Base-by-base conservation (phyloP, 2,797 vertebrate species). In the Malurus leucopterus region DNA sequence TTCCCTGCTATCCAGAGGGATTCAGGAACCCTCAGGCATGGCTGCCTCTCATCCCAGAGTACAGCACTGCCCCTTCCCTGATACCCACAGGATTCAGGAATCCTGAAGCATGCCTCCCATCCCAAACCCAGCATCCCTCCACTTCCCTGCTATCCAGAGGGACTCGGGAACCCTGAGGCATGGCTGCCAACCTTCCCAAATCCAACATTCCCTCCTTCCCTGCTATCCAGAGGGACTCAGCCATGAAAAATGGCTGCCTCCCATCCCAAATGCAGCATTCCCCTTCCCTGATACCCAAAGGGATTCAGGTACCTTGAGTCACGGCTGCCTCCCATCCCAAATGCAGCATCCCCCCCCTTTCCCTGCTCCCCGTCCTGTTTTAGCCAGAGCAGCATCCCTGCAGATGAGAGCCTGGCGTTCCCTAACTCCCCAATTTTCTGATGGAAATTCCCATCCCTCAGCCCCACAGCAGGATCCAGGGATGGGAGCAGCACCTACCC, bases 401-500 rank as follows among this genome's bases (percentile, higher is more conserved):
- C 44, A 62, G 51, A 0, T 2, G 26, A 13, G 15, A 50, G 9
- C 5, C 0, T 4, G 10, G 51, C 15, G 32, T 20, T 77, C 64
- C 6, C 3, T 8, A 1, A 16, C 55, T 46, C 4, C 22, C 38
- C 10, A 6, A 36, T 36, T 36, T 30, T 4, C 0, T 4, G 12
- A 6, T 6, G 47, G 8, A 11, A 61, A 30, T 22, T 8, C 15
- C 69, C 67, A 13, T 3, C 43, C 59, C 38, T 21, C 5, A 47
- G 32, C 29, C 34, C 43, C 4, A 0, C 5, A 1, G 1, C 1
- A 38, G 0, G 1, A 1, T 4, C 15, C 1, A 4, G 27, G 41
- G 18, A 24, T 76, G 44, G 54, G 11, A 27, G 70, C 44, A 19
- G 53, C 36, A 89, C 96, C 86, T 91, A 98, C 98, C 96, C 95